Evolutionary conservation across 2,888 invertebrate species (phyloP).

Genomic region (Trissolcus japonicus): DNA sequence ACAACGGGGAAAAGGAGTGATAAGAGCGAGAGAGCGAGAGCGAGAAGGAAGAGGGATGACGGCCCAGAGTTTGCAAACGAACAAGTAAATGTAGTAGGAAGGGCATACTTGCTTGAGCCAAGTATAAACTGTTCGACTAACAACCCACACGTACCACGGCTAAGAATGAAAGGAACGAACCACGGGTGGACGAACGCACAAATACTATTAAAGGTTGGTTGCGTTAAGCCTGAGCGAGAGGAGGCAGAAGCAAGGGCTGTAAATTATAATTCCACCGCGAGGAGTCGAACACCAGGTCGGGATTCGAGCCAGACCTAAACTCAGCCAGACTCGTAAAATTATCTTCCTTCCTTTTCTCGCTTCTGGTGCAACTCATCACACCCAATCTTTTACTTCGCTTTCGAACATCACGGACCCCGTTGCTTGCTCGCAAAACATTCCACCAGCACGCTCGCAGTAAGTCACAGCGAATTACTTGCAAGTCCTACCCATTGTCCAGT

Average conservation of each 20-base stretch:
- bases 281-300: conserved; percentile 70
- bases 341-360: conserved; percentile 63
- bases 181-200: conserved; percentile 54
- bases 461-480: conserved; percentile 62
- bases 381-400: conserved; percentile 58
- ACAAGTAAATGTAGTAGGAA: conserved; percentile 61
- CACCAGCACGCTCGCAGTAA: conserved; percentile 63
- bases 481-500: conserved; percentile 40
- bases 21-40: conserved; percentile 50
- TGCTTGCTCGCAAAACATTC: conserved; percentile 58
- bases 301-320: conserved; percentile 63
- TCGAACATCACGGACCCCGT: conserved; percentile 61
- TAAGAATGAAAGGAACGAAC: conserved; percentile 58
- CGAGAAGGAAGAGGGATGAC: conserved; percentile 54
- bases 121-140: conserved; percentile 73
- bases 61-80: conserved; percentile 67
- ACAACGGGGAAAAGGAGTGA: conserved; percentile 57
- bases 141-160: conserved; percentile 72
- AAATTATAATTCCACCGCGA: conserved; percentile 73
- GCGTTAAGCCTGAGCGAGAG: conserved; percentile 59
- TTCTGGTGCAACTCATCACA: conserved; percentile 52
- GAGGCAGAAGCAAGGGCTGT: conserved; percentile 58
- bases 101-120: conserved; percentile 60
- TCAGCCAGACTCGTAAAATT: conserved; percentile 73
- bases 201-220: conserved; percentile 64